Evolutionary conservation across 2,113 vertebrate species (phyloP), one percentile per base, ranked within the genome.

Genomic region (Rhabdornis inornatus): DNA sequence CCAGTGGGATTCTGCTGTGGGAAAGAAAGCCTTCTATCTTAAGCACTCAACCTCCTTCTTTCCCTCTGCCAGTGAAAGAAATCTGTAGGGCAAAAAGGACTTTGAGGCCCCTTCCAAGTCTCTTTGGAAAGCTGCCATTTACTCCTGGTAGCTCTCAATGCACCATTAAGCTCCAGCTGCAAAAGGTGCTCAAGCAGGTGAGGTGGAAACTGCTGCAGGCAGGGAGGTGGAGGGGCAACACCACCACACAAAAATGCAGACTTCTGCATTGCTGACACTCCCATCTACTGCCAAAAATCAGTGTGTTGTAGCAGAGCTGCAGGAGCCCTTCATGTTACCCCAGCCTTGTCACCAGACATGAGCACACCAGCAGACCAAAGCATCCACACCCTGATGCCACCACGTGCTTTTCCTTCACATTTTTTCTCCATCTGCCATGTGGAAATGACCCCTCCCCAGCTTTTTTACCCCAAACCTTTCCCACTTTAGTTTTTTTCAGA

Each of bases 261-360:
- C 4, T 39, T 75, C 35, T 76, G 33, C 35, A 27, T 22, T 22
- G 45, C 23, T 60, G 24, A 61, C 40, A 35, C 11, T 59, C 19
- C 30, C 17, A 35, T 53, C 74, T 68, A 35, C 42, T 40, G 65
- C 27, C 31, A 47, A 68, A 61, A 49, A 5, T 30, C 44, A 21
- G 10, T 8, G 13, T 22, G 25, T 3, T 68, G 14, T 10, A 21
- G 35, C 1, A 80, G 13, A 56, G 25, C 33, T 63, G 35, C 53
- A 72, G 21, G 12, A 64, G 64, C 13, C 49, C 37, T 68, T 37
- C 1, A 1, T 15, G 18, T 25, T 25, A 45, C 24, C 16, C 24
- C 1, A 0, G 24, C 28, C 39, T 37, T 42, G 16, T 31, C 42
- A 89, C 30, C 33, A 35, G 9, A 24, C 6, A 15, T 0, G 1